Evolutionary conservation across 2,888 invertebrate genomes (phyloP).

Genomic region (Brachyptera risi): DNA sequence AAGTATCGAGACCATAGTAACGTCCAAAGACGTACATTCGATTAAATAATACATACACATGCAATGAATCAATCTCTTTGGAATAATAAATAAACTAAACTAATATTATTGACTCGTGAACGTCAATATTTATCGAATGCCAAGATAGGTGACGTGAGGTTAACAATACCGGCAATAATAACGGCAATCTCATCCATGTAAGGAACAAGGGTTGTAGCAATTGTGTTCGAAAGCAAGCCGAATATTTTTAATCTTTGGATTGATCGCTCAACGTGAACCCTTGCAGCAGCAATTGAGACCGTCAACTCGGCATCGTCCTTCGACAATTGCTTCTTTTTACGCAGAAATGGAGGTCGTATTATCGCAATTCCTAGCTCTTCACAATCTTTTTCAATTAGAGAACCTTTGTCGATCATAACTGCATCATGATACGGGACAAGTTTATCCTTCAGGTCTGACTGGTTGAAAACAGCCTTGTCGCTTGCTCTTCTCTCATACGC

Average conservation of each 20-base stretch:
- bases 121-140: constrained; percentile 1
- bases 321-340: constrained; percentile 27
- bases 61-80: no score
- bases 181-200: background rate
- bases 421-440: constrained; percentile 24
- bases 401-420: constrained; percentile 38
- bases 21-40: no score
- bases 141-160: background rate
- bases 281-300: constrained; percentile 28
- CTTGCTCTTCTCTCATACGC: constrained; percentile 29
- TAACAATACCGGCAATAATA: background rate
- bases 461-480: constrained; percentile 26
- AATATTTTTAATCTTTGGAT: constrained; percentile 31
- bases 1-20: no score
- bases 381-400: constrained; percentile 36
- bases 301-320: constrained; percentile 25
- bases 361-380: constrained; percentile 22
- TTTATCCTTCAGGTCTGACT: constrained; percentile 19
- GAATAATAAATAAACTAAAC: no score
- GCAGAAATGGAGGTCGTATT: constrained; percentile 30
- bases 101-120: no score
- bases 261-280: constrained; percentile 33
- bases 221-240: background rate
- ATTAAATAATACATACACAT: no score
- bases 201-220: background rate